Evolutionary conservation across 2,888 invertebrate genomes (phyloP).

Genomic region (Augochlorella aurata): DNA sequence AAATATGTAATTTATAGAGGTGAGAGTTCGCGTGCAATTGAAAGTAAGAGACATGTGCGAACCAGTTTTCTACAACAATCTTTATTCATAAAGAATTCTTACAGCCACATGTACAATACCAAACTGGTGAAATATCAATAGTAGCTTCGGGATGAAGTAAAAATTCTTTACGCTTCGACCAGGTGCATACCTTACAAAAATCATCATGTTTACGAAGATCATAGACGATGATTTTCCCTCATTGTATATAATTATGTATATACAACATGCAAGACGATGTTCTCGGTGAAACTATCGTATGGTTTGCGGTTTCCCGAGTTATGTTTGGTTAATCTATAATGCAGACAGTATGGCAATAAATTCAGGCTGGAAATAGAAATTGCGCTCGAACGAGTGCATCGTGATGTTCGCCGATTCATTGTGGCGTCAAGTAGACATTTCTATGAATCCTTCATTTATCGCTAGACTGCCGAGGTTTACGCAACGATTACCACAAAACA

Average conservation of each 20-base stretch:
- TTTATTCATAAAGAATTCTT: conserved; percentile 80
- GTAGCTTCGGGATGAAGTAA: conserved; percentile 75
- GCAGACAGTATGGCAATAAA: conserved; percentile 66
- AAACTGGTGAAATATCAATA: conserved; percentile 76
- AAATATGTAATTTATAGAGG: conserved; percentile 29
- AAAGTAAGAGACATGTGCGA: conserved; percentile 2
- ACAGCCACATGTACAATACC: conserved; percentile 81
- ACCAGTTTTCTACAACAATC: conserved; percentile 79
- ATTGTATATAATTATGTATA: conserved; percentile 78
- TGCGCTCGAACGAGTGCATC: conserved; percentile 58
- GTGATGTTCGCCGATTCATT: conserved; percentile 30
- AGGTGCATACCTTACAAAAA: conserved; percentile 78
- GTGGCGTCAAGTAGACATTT: conserved; percentile 42
- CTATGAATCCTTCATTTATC: conserved; percentile 37
- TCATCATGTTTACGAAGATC: conserved; percentile 75
- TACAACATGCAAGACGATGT: conserved; percentile 75
- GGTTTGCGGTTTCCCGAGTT: conserved; percentile 65
- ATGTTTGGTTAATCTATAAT: conserved; percentile 65
- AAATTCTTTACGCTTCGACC: conserved; percentile 76
- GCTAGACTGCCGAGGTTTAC: conserved; percentile 20
- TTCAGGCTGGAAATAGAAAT: conserved; percentile 68
- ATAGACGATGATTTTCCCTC: conserved; percentile 72
- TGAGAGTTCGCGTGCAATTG: neutral
- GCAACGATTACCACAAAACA: neutral
- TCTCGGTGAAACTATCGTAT: conserved; percentile 69